A percentile compares a stretch with the other conserved stretches of the same genome.
Evolutionary conservation across 1,140 invertebrate species (phyloP).

Genomic region (Leptopilina boulardi): DNA sequence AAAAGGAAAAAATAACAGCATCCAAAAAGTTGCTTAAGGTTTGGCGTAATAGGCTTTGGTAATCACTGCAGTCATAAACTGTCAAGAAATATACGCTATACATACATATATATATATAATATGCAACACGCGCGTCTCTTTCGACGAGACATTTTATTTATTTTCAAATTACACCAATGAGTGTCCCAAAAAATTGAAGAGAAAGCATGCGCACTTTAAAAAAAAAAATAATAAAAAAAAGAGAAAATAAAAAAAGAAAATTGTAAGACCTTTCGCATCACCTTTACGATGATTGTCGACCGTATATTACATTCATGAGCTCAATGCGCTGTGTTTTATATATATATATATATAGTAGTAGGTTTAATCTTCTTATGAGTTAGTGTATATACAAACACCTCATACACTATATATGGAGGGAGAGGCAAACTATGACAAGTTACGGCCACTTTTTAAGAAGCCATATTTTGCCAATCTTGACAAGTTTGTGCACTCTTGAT

Average conservation of each 20-base stretch:
- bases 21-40: constrained; percentile 20
- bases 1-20: constrained; percentile 3
- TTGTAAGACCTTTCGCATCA: constrained; percentile 22
- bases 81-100: too few species aligned
- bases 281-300: constrained; percentile 32
- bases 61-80: constrained; percentile 28
- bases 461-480: constrained; percentile 50
- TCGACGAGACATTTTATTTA: constrained; percentile 35
- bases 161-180: constrained; percentile 28
- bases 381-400: constrained; percentile 32
- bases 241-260: constrained; percentile 1
- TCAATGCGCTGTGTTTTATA: constrained; percentile 20
- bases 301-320: constrained; percentile 45
- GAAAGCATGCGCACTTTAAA: constrained; percentile 17
- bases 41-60: constrained; percentile 31
- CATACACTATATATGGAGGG: constrained; percentile 54
- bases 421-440: constrained; percentile 60
- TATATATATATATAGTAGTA: background rate
- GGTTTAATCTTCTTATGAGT: constrained; percentile 20
- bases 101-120: too few species aligned
- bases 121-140: constrained; percentile 1
- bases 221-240: background rate
- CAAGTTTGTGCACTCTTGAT: constrained; percentile 43
- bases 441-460: constrained; percentile 54
- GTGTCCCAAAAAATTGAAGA: constrained; percentile 24